Conservation (phyloP, 2,797 vertebrate genomes). For the Parotocinclus haroldoi region DNA sequence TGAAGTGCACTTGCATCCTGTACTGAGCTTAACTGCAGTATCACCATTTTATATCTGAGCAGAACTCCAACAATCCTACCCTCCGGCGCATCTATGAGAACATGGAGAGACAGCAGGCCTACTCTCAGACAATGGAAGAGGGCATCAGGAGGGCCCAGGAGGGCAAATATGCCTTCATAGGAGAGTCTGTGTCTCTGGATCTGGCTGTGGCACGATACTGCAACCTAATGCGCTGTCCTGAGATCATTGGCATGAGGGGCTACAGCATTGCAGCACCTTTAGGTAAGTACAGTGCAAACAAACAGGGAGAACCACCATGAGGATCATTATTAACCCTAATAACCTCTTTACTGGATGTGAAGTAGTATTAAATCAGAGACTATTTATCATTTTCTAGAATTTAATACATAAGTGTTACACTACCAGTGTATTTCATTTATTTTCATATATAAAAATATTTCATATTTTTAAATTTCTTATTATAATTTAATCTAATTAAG, state of each 20-base stretch:
- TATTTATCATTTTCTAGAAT: no score
- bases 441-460: no score
- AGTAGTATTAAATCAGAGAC: no score
- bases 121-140: constrained; percentile 67
- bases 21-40: neutral
- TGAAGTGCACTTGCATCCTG: no score
- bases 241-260: constrained; percentile 73
- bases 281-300: constrained; percentile 55
- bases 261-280: constrained; percentile 76
- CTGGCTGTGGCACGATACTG: constrained; percentile 76
- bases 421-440: no score
- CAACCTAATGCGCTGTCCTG: constrained; percentile 69
- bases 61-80: constrained; percentile 76
- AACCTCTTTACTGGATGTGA: no score
- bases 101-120: constrained; percentile 79
- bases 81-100: constrained; percentile 78
- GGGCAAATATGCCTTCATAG: constrained; percentile 84
- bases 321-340: no score
- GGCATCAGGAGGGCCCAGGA: constrained; percentile 70
- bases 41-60: neutral
- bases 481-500: no score
- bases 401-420: no score
- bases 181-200: constrained; percentile 81
- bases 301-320: neutral
- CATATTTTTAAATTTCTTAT: no score